Percentiles rank a stretch among this genome's conserved stretches.
phyloP scores from a whole-genome alignment of 2,888 invertebrate species.

The Adineta ricciae region DNA sequence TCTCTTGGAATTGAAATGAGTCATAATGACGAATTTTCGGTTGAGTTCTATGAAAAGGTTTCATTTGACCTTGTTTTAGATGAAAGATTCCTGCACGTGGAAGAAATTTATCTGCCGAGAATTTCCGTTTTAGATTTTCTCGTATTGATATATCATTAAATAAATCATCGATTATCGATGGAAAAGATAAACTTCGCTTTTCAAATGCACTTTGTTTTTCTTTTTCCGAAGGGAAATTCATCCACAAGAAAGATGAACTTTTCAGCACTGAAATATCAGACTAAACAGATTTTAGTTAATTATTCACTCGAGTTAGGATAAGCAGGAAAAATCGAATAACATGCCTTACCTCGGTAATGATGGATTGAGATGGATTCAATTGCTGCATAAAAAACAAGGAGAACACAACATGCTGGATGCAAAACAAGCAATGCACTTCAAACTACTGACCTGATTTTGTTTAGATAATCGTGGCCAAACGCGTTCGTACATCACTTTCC shows the following conservation, averaged over 20 bases:
- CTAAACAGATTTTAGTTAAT: not conserved
- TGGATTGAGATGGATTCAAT: not conserved
- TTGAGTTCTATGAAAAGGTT: not conserved
- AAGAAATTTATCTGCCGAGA: not conserved
- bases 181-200: not conserved
- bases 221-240: not conserved
- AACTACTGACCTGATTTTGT: not conserved
- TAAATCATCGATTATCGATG: conserved; percentile 14
- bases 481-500: not conserved
- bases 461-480: conserved; percentile 17
- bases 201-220: not conserved
- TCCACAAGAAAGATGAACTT: not conserved
- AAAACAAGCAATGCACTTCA: not conserved
- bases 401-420: not conserved
- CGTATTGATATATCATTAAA: not conserved
- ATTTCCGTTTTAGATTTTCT: conserved; percentile 9
- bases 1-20: not conserved
- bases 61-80: not conserved
- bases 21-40: not conserved
- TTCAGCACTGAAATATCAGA: not conserved
- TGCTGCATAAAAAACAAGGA: not conserved
- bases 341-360: not conserved
- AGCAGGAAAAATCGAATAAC: not conserved
- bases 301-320: too few relatives aligned
- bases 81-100: not conserved